Base-by-base conservation (phyloP, 2,797 vertebrate genomes). In the Taenioides sp. region DNA sequence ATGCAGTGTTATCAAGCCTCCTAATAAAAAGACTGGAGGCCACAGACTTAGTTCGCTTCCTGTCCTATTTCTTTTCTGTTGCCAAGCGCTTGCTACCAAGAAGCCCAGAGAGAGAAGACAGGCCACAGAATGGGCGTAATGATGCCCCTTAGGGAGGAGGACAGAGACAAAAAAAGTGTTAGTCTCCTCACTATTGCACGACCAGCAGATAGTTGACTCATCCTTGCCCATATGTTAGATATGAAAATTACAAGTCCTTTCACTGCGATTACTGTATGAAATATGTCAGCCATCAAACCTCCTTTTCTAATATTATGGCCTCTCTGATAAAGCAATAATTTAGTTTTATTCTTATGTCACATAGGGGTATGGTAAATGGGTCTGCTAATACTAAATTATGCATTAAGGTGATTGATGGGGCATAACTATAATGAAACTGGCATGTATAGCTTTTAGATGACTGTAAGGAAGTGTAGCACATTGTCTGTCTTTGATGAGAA, bases 101-200 rank as follows among this genome's bases (percentile, higher is more conserved):
- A 78, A 22, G 77, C 68, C 27, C 75, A 75, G 31, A 31, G 47
- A 50, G 80, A 88, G 82, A 84, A 76, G 88, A 85, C 89, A 78
- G 74, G 79, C 76, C 63, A 89, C 83, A 89, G 86, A 92, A 90
- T 90, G 85, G 82, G 74, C 78, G 72, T 91, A 91, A 92, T 88
- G 89, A 90, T 79, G 76, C 73, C 78, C 89, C 80, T 82, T 70
- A 55, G 75, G 81, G 87, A 67, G 63, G 58, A 70, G 67, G 4
- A 0, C 68, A 76, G 77, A 40, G 64, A 60, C 5, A 80, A 78
- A 83, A 79, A 76, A 62, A 80, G 71, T 69, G 66, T 85, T 67
- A 59, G 70, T 75, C 66, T 69, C 43, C 34, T 77, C 73, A 60
- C 82, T 5, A 70, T 64, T 79, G 78, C 69, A 47, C 50, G 67